Evolutionary conservation across 2,888 invertebrate species (phyloP), one percentile per base, ranked within the genome.

Genomic region (Ectemnius continuus): DNA sequence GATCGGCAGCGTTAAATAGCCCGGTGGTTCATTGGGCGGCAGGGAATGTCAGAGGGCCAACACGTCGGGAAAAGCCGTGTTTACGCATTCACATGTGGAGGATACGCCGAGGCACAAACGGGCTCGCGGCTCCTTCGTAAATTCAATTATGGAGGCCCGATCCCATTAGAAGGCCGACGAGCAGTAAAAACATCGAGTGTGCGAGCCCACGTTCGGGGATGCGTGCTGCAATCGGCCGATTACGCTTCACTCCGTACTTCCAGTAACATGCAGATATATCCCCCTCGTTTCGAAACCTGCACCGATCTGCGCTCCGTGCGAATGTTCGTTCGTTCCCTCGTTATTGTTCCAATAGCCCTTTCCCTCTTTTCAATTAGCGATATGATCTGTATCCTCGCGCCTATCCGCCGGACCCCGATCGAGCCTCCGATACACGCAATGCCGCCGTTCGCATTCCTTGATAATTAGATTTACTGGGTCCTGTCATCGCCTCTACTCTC

Each of bases 131-230:
- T 64, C 69, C 74, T 79, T 73, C 77, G 79, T 79, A 79, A 80
- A 80, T 80, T 79, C 79, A 80, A 80, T 80, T 80, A 80, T 77
- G 77, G 75, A 69, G 77, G 73, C 75, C 46, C 75, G 77, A 80
- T 80, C 73, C 77, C 79, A 80, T 80, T 79, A 79, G 73, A 73
- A 74, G 79, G n/a, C 63, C 65, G 63, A 63, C 60, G 65, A 68
- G 65, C 76, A 57, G 76, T 79, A 80, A 80, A 76, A 80, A 79
- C 70, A 23, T 67, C 66, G 56, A 3, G 58, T 52, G 52, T 57
- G 52, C 57, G 59, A 62, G 58, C 59, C 58, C 56, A 58, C 69
- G 70, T 70, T 66, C 75, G 71, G 76, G 67, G 78, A 73, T 78
- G 78, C 78, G 76, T 73, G 78, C 78, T 73, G 73, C 76, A 73